phyloP scores from a whole-genome alignment of 2,113 vertebrate genomes.

The Nothobranchius kuhntae region DNA sequence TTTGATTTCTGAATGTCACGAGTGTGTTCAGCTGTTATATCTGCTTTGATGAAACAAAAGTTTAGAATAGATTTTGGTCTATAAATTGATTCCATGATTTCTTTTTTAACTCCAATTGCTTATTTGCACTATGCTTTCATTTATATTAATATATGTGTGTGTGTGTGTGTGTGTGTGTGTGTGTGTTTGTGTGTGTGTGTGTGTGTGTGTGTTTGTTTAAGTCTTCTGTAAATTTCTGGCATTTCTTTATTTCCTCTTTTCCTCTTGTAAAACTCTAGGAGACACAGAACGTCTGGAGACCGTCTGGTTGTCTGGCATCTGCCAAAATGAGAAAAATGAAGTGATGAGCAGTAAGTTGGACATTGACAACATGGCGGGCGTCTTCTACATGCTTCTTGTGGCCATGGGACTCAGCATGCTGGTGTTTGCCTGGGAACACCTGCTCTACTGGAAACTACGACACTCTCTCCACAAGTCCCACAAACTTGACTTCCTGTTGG shows the following conservation, averaged over 20 bases:
- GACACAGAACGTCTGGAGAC: constrained; percentile 96
- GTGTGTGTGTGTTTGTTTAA: too few species aligned
- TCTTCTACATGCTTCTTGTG: constrained; percentile 99
- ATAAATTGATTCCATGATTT: too few species aligned
- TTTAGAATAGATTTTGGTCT: too few species aligned
- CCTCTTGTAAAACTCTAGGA: constrained; percentile 73
- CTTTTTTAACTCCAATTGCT: too few species aligned
- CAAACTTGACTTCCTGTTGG: constrained; percentile 90
- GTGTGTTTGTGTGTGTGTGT: too few species aligned
- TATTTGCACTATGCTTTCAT: too few species aligned
- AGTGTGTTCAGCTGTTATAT: too few species aligned
- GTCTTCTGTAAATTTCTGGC: too few species aligned
- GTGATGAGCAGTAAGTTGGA: constrained; percentile 99
- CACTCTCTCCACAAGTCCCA: constrained; percentile 87
- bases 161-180: too few species aligned
- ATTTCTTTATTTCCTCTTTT: neutral
- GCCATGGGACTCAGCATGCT: constrained; percentile 97
- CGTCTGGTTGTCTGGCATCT: constrained; percentile 96
- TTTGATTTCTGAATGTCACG: too few species aligned
- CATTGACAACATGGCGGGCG: constrained; percentile 98
- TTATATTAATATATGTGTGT: too few species aligned
- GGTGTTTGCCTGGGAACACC: constrained; percentile 97
- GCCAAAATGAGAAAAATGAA: constrained; percentile 98
- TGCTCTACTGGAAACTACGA: constrained; percentile 95
- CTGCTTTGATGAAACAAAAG: too few species aligned